Percentiles rank a stretch among this genome's conserved stretches.
These are phyloP conservation scores for Nautilus pompilius DNA, from an alignment of 1,140 invertebrate genomes.

Conservation along the genomic window DNA sequence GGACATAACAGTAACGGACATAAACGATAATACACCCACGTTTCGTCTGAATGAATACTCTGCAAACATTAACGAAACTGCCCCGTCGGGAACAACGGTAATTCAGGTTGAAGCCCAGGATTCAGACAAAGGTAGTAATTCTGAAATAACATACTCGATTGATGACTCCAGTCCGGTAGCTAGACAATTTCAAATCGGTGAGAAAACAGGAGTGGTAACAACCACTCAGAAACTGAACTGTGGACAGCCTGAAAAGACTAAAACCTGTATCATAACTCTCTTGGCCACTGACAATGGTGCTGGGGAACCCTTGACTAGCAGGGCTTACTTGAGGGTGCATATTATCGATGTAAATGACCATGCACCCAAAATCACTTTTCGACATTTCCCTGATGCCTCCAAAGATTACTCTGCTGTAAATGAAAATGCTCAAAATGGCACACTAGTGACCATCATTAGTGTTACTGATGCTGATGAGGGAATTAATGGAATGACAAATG, in stretches of 20 bases:
- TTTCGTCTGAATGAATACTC: constrained; percentile 71
- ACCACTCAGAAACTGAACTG: constrained; percentile 35
- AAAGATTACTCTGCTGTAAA: constrained; percentile 85
- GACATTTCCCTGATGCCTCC: constrained; percentile 70
- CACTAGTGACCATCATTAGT: constrained; percentile 88
- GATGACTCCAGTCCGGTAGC: constrained; percentile 31
- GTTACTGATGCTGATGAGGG: constrained; percentile 89
- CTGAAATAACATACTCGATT: constrained; percentile 70
- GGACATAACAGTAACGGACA: constrained; percentile 86
- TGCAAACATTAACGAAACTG: constrained; percentile 34
- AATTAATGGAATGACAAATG: constrained; percentile 79
- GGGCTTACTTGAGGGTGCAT: constrained; percentile 93
- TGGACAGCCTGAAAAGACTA: not conserved
- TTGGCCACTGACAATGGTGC: constrained; percentile 59
- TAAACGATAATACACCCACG: constrained; percentile 87
- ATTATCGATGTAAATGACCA: constrained; percentile 89
- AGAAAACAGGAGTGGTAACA: constrained; percentile 37
- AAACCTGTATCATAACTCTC: not conserved
- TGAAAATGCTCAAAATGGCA: constrained; percentile 83
- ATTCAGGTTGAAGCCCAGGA: constrained; percentile 33
- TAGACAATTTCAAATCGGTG: constrained; percentile 41
- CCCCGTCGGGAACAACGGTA: constrained; percentile 28
- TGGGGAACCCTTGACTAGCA: constrained; percentile 82
- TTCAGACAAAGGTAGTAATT: constrained; percentile 41
- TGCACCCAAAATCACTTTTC: constrained; percentile 86